A percentile compares a stretch with the other conserved stretches of the same genome.
Evolutionary conservation across 2,888 invertebrate species (phyloP).

Genomic region (Chalcosyrphus nemorum): DNA sequence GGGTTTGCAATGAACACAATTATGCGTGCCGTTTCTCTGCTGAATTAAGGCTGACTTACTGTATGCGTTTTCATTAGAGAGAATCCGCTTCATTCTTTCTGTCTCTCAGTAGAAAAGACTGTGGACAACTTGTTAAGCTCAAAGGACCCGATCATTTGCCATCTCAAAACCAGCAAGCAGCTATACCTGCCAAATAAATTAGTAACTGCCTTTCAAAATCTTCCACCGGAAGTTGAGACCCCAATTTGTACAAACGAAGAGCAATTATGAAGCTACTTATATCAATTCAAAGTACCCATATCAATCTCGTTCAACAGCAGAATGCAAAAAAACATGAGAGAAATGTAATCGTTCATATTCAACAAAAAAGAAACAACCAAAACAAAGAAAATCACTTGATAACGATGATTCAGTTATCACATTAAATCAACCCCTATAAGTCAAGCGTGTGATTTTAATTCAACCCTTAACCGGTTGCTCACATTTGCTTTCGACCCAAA

Average conservation of each 20-base stretch:
- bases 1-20: too few species aligned
- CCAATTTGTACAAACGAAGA: background rate
- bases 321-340: background rate
- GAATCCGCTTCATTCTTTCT: too few species aligned
- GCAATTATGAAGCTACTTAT: background rate
- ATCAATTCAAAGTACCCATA: background rate
- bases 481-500: conserved; percentile 65
- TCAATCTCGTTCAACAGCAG: background rate
- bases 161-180: too few species aligned
- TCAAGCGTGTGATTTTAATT: conserved; percentile 73
- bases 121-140: too few species aligned
- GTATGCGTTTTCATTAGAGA: too few species aligned
- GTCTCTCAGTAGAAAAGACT: too few species aligned
- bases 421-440: conserved; percentile 73
- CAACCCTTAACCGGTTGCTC: conserved; percentile 73
- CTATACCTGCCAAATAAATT: too few species aligned
- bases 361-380: background rate
- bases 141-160: too few species aligned
- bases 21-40: too few species aligned
- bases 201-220: too few species aligned
- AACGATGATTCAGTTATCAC: conserved; percentile 73
- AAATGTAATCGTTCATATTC: conserved; percentile 35
- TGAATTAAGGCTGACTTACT: too few species aligned
- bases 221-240: background rate
- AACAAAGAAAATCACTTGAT: conserved; percentile 67